Conservation (phyloP, 2,888 invertebrate species). For the Dryadula phaetusa region DNA sequence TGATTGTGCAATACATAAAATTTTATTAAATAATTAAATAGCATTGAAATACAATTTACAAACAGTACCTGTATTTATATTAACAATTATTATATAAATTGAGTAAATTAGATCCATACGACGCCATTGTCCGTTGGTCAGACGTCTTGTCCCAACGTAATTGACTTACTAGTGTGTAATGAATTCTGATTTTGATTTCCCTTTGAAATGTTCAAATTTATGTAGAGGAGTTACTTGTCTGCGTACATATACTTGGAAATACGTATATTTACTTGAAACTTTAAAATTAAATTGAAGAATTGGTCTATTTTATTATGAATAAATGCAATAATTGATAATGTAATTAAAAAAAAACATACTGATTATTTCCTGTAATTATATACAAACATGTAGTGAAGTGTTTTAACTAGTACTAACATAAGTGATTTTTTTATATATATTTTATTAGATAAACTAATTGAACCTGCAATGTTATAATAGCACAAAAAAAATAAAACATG, state of each 20-base stretch:
- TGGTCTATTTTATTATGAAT: too few relatives aligned
- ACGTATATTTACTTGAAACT: neutral
- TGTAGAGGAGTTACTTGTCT: constrained; percentile 6
- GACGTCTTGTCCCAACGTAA: constrained; percentile 50
- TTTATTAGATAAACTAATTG: too few relatives aligned
- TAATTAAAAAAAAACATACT: too few relatives aligned
- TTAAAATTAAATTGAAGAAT: neutral
- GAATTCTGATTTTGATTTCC: constrained; percentile 51
- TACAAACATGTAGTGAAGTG: too few relatives aligned
- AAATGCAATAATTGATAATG: neutral
- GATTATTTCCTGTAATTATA: too few relatives aligned
- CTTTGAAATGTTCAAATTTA: constrained; percentile 42
- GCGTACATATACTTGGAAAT: neutral
- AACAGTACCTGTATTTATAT: constrained; percentile 35
- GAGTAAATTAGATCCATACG: constrained; percentile 53
- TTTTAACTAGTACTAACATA: too few relatives aligned
- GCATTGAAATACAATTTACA: constrained; percentile 14
- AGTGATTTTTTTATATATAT: too few relatives aligned
- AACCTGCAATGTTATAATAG: too few relatives aligned
- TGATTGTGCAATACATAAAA: too few relatives aligned
- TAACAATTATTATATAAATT: constrained; percentile 43
- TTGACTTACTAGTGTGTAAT: constrained; percentile 53
- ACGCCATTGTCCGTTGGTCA: constrained; percentile 49
- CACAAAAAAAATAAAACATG: too few relatives aligned
- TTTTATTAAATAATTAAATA: neutral